phyloP scores from a whole-genome alignment of 2,113 vertebrate species.

The Coracopsis vasa region DNA sequence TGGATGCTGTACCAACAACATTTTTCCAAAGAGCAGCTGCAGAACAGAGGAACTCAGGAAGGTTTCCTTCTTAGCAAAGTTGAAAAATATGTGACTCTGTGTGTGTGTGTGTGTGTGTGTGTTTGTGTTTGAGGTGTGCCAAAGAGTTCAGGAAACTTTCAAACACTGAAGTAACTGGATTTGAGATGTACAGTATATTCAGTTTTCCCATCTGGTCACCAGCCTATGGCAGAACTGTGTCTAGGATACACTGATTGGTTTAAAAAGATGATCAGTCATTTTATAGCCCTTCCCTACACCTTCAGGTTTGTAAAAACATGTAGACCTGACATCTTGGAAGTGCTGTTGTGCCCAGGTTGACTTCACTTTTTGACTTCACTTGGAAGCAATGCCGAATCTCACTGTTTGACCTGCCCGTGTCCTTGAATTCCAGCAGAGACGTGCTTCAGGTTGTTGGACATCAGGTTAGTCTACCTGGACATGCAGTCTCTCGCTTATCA shows the following conservation, averaged over 20 bases:
- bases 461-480: background rate
- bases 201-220: background rate
- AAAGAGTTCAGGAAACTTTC: background rate
- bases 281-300: background rate
- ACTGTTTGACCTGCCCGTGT: background rate
- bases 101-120: background rate
- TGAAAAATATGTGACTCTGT: background rate
- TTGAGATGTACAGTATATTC: background rate
- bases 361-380: background rate
- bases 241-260: background rate
- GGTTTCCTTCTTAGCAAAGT: background rate
- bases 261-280: background rate
- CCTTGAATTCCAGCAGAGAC: background rate
- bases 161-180: background rate
- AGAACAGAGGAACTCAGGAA: background rate
- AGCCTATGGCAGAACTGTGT: background rate
- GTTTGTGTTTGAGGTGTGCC: accelerated
- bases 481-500: background rate
- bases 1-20: background rate
- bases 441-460: background rate
- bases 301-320: background rate
- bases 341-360: background rate
- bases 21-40: background rate
- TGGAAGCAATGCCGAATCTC: background rate
- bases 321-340: background rate